Percentiles rank a stretch among this genome's conserved stretches.
Conservation (phyloP, 2,797 vertebrate species). For the Enteromius argenteus region DNA sequence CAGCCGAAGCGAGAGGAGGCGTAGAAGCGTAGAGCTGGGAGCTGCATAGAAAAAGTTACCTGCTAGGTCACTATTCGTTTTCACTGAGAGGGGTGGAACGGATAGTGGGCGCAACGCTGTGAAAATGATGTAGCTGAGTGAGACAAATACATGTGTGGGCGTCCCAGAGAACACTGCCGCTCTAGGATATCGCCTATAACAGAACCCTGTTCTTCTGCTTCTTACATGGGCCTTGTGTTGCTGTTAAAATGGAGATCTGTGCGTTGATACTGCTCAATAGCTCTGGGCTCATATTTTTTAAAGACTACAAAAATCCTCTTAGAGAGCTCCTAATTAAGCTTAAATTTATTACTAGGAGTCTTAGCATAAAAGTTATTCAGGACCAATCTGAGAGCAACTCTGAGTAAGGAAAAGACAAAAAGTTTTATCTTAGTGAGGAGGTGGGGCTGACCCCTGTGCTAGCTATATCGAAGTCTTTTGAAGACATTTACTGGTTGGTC, state of each 20-base stretch:
- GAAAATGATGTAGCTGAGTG: not conserved
- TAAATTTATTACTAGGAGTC: too few relatives aligned
- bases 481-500: too few relatives aligned
- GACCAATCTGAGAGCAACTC: too few relatives aligned
- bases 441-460: too few relatives aligned
- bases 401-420: not conserved
- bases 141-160: slow-evolving; percentile 19
- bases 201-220: not conserved
- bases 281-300: not conserved
- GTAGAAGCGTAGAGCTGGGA: not conserved
- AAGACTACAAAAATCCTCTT: too few relatives aligned
- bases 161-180: not conserved
- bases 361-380: too few relatives aligned
- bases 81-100: slow-evolving; percentile 6
- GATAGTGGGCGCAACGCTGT: slow-evolving; percentile 1
- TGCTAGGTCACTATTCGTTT: slow-evolving; percentile 12
- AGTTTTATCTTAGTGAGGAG: not conserved
- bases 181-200: not conserved
- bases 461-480: too few relatives aligned
- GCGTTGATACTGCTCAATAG: not conserved
- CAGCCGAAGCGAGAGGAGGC: not conserved
- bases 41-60: not conserved
- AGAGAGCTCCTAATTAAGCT: too few relatives aligned
- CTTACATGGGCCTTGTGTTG: not conserved
- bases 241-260: slow-evolving; percentile 4